These are phyloP conservation scores for Rhea americana DNA, from an alignment of 2,113 vertebrate genomes.

Conservation along the genomic window DNA sequence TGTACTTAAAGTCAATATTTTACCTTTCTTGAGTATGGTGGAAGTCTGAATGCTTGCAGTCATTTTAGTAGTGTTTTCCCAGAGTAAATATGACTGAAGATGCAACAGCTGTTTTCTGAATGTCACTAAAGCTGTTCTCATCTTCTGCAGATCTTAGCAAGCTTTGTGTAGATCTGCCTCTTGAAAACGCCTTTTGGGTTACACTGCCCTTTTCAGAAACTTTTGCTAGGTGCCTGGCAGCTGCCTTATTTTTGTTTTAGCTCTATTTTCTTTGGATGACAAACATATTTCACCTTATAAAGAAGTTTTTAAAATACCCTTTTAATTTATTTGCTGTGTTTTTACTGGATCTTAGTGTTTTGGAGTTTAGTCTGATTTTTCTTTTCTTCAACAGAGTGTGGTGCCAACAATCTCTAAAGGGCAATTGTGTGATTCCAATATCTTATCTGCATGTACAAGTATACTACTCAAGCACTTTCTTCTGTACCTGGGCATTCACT, in stretches of 20 bases:
- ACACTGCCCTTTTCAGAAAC: neutral
- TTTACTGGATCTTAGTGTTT: neutral
- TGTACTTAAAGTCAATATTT: neutral
- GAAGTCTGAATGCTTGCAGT: neutral
- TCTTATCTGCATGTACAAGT: neutral
- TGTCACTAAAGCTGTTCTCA: neutral
- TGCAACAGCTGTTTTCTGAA: neutral
- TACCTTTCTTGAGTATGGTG: neutral
- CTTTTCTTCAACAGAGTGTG: neutral
- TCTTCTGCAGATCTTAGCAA: neutral
- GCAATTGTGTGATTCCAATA: neutral
- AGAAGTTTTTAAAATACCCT: neutral
- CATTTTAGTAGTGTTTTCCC: neutral
- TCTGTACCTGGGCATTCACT: rapidly evolving
- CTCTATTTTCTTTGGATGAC: neutral
- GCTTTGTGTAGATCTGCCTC: neutral
- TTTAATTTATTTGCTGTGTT: neutral
- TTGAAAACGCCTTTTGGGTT: neutral
- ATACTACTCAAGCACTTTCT: neutral
- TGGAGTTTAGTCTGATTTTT: neutral
- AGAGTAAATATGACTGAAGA: neutral
- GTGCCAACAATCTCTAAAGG: neutral
- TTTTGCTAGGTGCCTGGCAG: neutral
- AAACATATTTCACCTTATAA: neutral
- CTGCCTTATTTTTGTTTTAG: no score